These are phyloP conservation scores for Scolopax rusticola DNA, from an alignment of 2,797 vertebrate genomes.

Conservation along the genomic window DNA sequence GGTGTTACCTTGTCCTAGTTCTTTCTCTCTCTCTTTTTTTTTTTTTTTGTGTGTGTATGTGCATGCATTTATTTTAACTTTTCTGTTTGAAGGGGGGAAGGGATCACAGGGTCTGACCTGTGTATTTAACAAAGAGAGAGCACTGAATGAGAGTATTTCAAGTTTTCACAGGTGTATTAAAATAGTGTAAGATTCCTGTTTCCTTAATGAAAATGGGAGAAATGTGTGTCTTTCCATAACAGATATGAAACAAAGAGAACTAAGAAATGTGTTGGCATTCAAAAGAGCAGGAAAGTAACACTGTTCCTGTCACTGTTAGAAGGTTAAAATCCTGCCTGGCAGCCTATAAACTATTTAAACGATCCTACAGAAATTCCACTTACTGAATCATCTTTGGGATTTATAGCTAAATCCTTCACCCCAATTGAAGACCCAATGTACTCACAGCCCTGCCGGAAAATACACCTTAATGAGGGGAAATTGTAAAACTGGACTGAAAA, in stretches of 20 bases:
- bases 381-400: conserved; percentile 34
- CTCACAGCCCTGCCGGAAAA: conserved; percentile 28
- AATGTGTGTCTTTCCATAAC: background rate
- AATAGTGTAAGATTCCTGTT: background rate
- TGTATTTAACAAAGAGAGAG: conserved; percentile 27
- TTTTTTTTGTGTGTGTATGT: background rate
- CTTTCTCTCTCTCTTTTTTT: too few relatives aligned
- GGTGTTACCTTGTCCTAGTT: conserved; percentile 14
- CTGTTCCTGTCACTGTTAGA: conserved; percentile 35
- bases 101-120: background rate
- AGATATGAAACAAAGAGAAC: conserved; percentile 29
- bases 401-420: conserved; percentile 23
- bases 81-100: background rate
- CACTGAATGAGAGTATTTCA: conserved; percentile 3
- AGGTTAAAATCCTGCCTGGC: conserved; percentile 47
- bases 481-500: background rate
- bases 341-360: conserved; percentile 47
- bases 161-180: conserved; percentile 14
- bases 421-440: conserved; percentile 18
- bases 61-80: conserved; percentile 13
- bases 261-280: conserved; percentile 9
- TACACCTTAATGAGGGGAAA: conserved; percentile 44
- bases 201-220: conserved; percentile 23
- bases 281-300: conserved; percentile 33
- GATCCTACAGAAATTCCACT: conserved; percentile 33